Conservation (phyloP, 2,113 vertebrate species). For the Syngnathoides biaculeatus region DNA sequence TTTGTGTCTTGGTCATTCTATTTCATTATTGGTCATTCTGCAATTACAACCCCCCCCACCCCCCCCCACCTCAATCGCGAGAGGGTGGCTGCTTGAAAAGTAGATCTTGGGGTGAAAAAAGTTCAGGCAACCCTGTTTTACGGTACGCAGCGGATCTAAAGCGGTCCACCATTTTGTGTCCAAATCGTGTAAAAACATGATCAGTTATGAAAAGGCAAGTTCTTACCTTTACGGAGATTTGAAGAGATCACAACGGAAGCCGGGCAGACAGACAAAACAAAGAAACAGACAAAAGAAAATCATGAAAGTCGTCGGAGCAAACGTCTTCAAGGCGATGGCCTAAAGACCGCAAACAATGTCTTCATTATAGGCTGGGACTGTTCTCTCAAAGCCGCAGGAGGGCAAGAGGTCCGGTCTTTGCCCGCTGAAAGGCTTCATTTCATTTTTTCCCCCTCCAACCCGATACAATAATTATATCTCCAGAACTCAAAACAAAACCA, state of each 20-base stretch:
- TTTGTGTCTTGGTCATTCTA: too few relatives aligned
- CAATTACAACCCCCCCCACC: too few relatives aligned
- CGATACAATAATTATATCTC: neutral
- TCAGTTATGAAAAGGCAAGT: constrained; percentile 1
- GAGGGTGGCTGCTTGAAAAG: too few relatives aligned
- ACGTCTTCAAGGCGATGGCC: neutral
- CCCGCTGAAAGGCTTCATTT: too few relatives aligned
- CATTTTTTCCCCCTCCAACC: too few relatives aligned
- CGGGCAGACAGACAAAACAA: constrained; percentile 5
- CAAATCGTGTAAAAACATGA: neutral
- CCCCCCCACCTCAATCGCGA: too few relatives aligned
- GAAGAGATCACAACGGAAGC: neutral
- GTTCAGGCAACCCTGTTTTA: too few relatives aligned
- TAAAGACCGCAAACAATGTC: neutral
- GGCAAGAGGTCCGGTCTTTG: neutral
- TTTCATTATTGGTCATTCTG: too few relatives aligned
- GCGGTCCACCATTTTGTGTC: neutral
- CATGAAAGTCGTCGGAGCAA: constrained; percentile 25
- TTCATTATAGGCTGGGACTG: neutral
- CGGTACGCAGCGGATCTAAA: neutral
- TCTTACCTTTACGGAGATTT: constrained; percentile 67
- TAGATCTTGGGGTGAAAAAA: too few relatives aligned
- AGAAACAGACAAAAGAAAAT: constrained; percentile 15
- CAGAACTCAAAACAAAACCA: neutral
- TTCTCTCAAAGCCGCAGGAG: neutral